Conservation (phyloP, 1,140 invertebrate genomes). For the Hormaphis cornu region DNA sequence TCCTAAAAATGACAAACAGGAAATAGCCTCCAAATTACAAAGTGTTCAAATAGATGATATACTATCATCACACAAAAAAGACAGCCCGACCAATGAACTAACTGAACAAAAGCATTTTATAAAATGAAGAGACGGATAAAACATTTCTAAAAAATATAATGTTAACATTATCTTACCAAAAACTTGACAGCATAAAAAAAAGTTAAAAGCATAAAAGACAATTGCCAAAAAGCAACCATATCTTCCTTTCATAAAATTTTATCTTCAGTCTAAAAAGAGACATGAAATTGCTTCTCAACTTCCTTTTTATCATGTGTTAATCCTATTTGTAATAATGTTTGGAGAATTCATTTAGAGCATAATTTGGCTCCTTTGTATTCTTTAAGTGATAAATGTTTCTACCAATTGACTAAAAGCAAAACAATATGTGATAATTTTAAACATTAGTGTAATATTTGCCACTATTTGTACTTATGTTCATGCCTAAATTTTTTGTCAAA, state of each 20-base stretch:
- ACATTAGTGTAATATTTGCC: neutral
- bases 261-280: neutral
- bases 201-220: neutral
- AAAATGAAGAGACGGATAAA: neutral
- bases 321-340: neutral
- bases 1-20: neutral
- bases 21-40: constrained; percentile 13
- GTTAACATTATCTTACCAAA: neutral
- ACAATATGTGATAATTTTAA: neutral
- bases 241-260: neutral
- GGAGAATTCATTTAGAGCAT: neutral
- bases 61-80: neutral
- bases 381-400: neutral
- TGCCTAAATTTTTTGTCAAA: neutral
- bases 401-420: neutral
- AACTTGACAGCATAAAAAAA: neutral
- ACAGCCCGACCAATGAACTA: neutral
- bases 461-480: neutral
- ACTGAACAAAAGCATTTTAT: constrained; percentile 12
- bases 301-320: neutral
- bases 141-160: constrained; percentile 15
- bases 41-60: constrained; percentile 1
- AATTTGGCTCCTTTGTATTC: neutral
- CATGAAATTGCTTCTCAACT: neutral
- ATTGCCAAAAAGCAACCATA: neutral